Percentiles rank a stretch among this genome's conserved stretches.
Evolutionary conservation across 2,113 vertebrate genomes (phyloP).

Genomic region (Sinocyclocheilus anshuiensis): DNA sequence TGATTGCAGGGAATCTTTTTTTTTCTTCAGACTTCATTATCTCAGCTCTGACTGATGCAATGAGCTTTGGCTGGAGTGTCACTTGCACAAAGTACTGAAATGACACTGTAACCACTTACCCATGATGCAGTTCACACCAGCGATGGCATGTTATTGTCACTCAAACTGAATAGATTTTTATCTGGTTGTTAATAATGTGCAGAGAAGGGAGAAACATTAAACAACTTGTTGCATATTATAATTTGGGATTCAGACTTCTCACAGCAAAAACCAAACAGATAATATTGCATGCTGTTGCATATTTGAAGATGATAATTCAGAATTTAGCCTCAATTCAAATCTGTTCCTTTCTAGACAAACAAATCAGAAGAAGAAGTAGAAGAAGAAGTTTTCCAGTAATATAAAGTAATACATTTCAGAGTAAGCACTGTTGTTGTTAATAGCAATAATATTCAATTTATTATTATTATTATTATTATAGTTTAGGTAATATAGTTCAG

Average conservation of each 20-base stretch:
- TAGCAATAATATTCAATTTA: no score
- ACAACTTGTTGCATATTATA: constrained; percentile 2
- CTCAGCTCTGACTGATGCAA: constrained; percentile 38
- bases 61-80: constrained; percentile 34
- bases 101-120: constrained; percentile 33
- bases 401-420: no score
- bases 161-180: constrained; percentile 17
- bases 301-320: neutral
- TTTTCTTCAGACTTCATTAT: constrained; percentile 45
- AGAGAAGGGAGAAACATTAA: constrained; percentile 3
- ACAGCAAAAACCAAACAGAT: neutral
- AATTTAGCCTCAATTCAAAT: neutral
- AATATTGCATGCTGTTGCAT: neutral
- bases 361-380: no score
- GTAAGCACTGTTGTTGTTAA: neutral
- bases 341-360: neutral
- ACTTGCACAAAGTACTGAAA: constrained; percentile 27
- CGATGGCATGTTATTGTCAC: constrained; percentile 34
- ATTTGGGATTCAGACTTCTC: neutral
- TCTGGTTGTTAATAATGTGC: constrained; percentile 47
- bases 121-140: constrained; percentile 37
- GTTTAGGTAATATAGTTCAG: neutral
- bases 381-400: no score
- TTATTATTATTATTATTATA: neutral
- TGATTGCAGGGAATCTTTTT: constrained; percentile 23